Evolutionary conservation across 92 coral and sea anemone species (phyloP).

Genomic region (Porites cylindrica): DNA sequence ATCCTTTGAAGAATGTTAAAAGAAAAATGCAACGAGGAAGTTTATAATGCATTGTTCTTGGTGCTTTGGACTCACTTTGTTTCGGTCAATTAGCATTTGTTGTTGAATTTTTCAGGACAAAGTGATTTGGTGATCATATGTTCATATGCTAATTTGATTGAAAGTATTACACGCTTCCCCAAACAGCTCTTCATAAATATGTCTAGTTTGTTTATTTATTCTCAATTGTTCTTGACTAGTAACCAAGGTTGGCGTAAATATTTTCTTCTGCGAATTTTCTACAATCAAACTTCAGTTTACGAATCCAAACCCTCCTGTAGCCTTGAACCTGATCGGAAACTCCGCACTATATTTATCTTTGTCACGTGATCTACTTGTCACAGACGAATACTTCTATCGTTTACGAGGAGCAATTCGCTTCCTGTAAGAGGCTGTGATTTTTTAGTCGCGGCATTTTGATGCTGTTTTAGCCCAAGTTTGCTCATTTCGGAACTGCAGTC

Average conservation of each 20-base stretch:
- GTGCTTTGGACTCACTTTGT: not conserved
- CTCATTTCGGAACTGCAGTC: not conserved
- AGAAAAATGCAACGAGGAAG: not conserved
- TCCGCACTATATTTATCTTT: constrained; percentile 6
- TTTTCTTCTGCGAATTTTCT: constrained; percentile 6
- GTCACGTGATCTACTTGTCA: constrained; percentile 52
- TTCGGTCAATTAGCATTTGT: constrained; percentile 4
- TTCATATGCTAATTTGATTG: constrained; percentile 20
- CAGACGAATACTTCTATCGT: constrained; percentile 53
- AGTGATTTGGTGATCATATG: not conserved
- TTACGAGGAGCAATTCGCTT: constrained; percentile 11
- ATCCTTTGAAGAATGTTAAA: not conserved
- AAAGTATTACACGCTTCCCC: not conserved
- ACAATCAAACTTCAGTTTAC: not conserved
- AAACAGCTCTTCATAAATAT: constrained; percentile 12
- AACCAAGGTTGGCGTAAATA: constrained; percentile 1
- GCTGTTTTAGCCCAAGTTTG: not conserved
- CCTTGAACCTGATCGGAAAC: not conserved
- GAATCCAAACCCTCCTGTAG: not conserved
- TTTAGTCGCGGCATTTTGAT: not conserved
- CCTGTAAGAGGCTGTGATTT: constrained; percentile 29
- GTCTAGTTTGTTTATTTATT: constrained; percentile 26
- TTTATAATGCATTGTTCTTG: not conserved
- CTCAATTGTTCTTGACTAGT: constrained; percentile 13
- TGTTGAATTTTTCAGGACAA: not conserved